Conservation (phyloP, 2,888 invertebrate species). For the Bombyx huttoni region DNA sequence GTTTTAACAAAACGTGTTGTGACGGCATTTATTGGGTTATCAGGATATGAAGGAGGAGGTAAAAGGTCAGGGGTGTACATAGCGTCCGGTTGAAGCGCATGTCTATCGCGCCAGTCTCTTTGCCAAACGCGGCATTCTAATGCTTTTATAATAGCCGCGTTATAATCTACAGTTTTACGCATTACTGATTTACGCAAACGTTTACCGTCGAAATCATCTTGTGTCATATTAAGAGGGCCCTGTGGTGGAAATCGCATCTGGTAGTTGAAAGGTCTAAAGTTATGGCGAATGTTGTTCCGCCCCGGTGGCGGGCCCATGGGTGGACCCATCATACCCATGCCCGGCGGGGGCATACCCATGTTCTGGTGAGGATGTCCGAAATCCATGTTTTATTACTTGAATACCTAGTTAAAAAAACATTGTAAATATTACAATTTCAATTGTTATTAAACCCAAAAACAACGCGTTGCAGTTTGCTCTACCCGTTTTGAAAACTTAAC, state of each 20-base stretch:
- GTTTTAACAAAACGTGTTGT: constrained; percentile 96
- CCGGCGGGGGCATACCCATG: constrained; percentile 57
- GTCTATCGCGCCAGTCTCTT: constrained; percentile 89
- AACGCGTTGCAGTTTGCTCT: neutral
- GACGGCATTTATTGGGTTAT: constrained; percentile 97
- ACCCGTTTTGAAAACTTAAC: neutral
- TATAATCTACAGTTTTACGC: constrained; percentile 98
- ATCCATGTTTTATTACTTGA: constrained; percentile 58
- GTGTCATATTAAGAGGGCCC: constrained; percentile 79
- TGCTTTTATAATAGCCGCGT: constrained; percentile 93
- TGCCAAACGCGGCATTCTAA: constrained; percentile 97
- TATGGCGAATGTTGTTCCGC: constrained; percentile 62
- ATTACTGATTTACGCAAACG: constrained; percentile 95
- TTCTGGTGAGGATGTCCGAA: constrained; percentile 63
- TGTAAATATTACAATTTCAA: constrained; percentile 27
- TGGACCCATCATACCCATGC: constrained; percentile 32
- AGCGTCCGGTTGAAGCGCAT: constrained; percentile 93
- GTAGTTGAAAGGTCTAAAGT: constrained; percentile 63
- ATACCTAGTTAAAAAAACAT: constrained; percentile 62
- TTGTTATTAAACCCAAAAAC: constrained; percentile 12
- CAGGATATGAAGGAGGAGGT: constrained; percentile 94
- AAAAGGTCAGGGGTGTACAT: constrained; percentile 94
- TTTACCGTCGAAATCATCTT: constrained; percentile 96
- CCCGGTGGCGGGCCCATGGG: constrained; percentile 41
- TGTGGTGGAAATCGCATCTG: constrained; percentile 67